These are phyloP conservation scores for Dendroctonus valens DNA, from an alignment of 1,140 invertebrate genomes.

Conservation along the genomic window DNA sequence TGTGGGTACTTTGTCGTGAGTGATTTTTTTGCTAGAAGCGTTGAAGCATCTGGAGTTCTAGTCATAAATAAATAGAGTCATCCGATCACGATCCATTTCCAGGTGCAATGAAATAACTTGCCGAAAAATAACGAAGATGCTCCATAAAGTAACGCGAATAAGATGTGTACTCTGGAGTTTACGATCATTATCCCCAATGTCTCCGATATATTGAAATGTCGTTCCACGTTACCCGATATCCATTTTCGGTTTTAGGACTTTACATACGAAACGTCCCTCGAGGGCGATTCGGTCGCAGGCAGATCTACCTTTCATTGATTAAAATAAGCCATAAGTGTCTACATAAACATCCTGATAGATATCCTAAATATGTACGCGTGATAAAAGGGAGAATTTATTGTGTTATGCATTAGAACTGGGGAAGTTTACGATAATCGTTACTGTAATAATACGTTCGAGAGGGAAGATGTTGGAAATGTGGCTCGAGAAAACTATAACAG, in stretches of 20 bases:
- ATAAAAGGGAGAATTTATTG: constrained; percentile 1
- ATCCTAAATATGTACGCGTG: background rate
- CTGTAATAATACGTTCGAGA: background rate
- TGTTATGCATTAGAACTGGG: background rate
- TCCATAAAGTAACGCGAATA: too few relatives aligned
- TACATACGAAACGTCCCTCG: constrained; percentile 16
- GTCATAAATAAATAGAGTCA: too few relatives aligned
- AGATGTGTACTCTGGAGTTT: too few relatives aligned
- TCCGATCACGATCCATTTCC: too few relatives aligned
- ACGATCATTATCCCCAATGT: too few relatives aligned
- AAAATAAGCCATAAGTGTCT: constrained; percentile 18
- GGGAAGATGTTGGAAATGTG: background rate
- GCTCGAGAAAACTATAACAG: too few relatives aligned
- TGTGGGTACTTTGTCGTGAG: too few relatives aligned
- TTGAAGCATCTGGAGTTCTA: too few relatives aligned
- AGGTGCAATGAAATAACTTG: too few relatives aligned
- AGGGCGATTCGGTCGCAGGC: constrained; percentile 1
- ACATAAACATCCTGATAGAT: background rate
- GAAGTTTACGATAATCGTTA: background rate
- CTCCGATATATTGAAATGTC: constrained; percentile 20
- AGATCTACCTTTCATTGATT: constrained; percentile 13
- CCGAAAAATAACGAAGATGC: too few relatives aligned
- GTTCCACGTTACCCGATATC: constrained; percentile 11
- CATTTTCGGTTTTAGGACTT: constrained; percentile 22
- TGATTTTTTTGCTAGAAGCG: too few relatives aligned